Percentiles rank a stretch among this genome's conserved stretches.
These are phyloP conservation scores for Carettochelys insculpta DNA, from an alignment of 2,113 vertebrate genomes.

Conservation along the genomic window DNA sequence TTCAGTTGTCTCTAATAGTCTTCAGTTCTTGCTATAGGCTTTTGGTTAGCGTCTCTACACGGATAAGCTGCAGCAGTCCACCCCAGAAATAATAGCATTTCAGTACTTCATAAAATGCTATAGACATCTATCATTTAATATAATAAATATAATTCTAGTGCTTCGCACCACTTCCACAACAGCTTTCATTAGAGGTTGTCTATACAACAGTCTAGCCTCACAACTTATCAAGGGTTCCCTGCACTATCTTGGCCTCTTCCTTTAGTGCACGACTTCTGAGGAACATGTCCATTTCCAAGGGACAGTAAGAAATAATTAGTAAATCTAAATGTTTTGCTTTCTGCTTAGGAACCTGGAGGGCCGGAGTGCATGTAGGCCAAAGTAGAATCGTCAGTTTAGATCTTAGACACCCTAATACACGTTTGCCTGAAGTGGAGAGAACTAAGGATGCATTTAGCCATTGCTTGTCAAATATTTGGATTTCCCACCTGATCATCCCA, in stretches of 20 bases:
- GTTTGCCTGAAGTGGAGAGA: neutral
- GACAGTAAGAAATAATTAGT: neutral
- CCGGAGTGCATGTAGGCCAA: neutral
- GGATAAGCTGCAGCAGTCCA: neutral
- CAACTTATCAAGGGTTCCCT: neutral
- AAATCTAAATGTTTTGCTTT: neutral
- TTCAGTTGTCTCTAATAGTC: neutral
- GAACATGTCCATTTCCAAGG: neutral
- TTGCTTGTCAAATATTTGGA: neutral
- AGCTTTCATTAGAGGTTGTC: slow-evolving; percentile 29
- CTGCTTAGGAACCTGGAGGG: neutral
- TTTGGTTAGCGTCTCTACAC: neutral
- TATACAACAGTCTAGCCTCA: neutral
- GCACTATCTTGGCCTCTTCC: neutral
- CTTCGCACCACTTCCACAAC: neutral
- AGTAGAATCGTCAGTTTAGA: neutral
- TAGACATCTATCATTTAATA: slow-evolving; percentile 16
- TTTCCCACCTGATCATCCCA: neutral
- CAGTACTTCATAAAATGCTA: slow-evolving; percentile 10
- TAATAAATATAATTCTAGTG: neutral
- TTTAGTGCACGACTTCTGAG: neutral
- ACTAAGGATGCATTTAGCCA: neutral
- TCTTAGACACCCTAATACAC: rapidly evolving
- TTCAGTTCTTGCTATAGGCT: neutral
- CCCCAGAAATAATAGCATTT: neutral